phyloP scores from a whole-genome alignment of 2,797 vertebrate genomes.

The Brachyrhaphis roseni region DNA sequence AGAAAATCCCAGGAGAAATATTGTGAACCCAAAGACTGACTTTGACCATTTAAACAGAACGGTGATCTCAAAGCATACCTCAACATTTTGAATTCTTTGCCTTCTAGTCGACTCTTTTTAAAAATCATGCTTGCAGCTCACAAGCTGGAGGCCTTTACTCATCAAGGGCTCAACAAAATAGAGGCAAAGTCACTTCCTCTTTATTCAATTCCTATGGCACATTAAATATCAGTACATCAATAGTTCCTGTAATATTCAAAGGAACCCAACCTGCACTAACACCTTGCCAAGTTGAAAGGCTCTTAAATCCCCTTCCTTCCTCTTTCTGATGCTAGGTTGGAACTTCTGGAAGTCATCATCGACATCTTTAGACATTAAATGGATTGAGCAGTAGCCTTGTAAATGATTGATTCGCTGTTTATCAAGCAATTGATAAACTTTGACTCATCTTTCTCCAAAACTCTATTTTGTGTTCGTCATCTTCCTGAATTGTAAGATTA shows the following conservation, averaged over 20 bases:
- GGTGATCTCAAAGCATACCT: neutral
- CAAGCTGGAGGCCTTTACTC: neutral
- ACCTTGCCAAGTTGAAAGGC: neutral
- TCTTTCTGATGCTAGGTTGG: neutral
- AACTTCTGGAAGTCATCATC: neutral
- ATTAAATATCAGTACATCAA: neutral
- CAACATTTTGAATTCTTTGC: neutral
- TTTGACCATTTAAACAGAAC: neutral
- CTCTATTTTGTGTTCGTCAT: neutral
- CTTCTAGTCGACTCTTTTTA: neutral
- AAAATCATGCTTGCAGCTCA: neutral
- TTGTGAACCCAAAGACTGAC: rapidly evolving
- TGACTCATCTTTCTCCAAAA: neutral
- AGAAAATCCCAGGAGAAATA: neutral
- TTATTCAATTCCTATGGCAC: too few species aligned
- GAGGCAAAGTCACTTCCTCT: too few species aligned
- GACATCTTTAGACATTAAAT: neutral
- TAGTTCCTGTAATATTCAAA: neutral
- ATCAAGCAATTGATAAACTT: neutral
- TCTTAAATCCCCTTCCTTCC: neutral
- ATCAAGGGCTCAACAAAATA: neutral
- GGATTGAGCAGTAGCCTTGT: neutral
- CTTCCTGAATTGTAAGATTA: neutral
- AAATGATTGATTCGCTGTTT: neutral
- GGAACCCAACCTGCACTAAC: neutral